Evolutionary conservation across 1,140 invertebrate species (phyloP).

Genomic region (Calliphora vicina): DNA sequence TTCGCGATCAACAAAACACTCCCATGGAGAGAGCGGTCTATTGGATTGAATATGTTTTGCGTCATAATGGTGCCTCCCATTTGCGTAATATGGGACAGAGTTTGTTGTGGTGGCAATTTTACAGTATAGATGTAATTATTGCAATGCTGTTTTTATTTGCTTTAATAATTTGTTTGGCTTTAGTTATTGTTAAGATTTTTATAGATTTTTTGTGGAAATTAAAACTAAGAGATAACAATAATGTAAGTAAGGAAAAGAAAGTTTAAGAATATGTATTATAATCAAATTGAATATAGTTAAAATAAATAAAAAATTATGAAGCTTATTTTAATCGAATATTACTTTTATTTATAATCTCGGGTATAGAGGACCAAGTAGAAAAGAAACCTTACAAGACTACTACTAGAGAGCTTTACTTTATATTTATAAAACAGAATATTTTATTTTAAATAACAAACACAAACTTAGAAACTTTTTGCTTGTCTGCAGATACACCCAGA

Average conservation of each 20-base stretch:
- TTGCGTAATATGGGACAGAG: constrained; percentile 68
- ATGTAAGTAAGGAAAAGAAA: neutral
- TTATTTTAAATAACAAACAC: too few relatives aligned
- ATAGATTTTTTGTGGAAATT: neutral
- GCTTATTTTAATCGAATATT: too few relatives aligned
- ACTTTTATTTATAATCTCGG: too few relatives aligned
- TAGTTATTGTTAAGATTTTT: neutral
- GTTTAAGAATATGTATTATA: too few relatives aligned
- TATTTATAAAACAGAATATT: too few relatives aligned
- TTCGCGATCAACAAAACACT: constrained; percentile 70
- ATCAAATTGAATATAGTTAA: too few relatives aligned
- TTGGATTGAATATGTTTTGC: constrained; percentile 72
- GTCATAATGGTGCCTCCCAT: constrained; percentile 70
- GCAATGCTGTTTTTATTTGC: neutral
- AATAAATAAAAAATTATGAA: too few relatives aligned
- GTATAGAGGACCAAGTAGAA: too few relatives aligned
- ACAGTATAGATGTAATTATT: neutral
- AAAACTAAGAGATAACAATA: neutral
- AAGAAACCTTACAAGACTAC: too few relatives aligned
- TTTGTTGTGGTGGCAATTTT: constrained; percentile 46
- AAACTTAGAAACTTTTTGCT: too few relatives aligned
- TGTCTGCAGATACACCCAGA: too few relatives aligned
- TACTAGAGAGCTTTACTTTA: too few relatives aligned
- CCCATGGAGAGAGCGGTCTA: constrained; percentile 69
- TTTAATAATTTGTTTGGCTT: neutral